A percentile compares a stretch with the other conserved stretches of the same genome.
phyloP scores from a whole-genome alignment of 2,888 invertebrate species.

The Melieria omissa region DNA sequence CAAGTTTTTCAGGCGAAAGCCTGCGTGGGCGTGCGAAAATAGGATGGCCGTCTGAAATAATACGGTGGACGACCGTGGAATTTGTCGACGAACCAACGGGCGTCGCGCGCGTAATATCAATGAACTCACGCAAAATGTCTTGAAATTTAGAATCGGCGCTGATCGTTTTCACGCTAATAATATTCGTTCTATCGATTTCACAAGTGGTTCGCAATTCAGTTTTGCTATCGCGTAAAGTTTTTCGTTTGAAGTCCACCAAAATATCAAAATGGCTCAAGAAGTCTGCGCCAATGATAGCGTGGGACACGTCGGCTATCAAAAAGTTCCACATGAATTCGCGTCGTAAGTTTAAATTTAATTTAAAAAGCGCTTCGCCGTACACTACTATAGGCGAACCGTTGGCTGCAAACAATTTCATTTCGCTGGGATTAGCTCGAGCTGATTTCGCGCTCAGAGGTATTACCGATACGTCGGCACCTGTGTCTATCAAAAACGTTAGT shows the following conservation, averaged over 20 bases:
- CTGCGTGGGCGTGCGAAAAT: too few relatives aligned
- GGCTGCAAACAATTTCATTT: conserved; percentile 39
- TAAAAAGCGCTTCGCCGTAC: too few relatives aligned
- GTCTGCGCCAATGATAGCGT: conserved; percentile 34
- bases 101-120: conserved; percentile 26
- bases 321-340: conserved; percentile 22
- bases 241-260: conserved; percentile 9
- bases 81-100: too few relatives aligned
- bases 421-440: too few relatives aligned
- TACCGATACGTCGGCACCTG: conserved; percentile 29
- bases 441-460: too few relatives aligned
- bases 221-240: too few relatives aligned
- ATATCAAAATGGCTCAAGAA: conserved; percentile 17
- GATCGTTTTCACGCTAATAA: conserved; percentile 16
- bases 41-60: too few relatives aligned
- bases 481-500: conserved; percentile 38
- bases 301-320: conserved; percentile 32
- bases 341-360: conserved; percentile 32
- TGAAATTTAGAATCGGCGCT: conserved; percentile 14
- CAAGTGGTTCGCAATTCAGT: conserved; percentile 15
- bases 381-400: too few relatives aligned
- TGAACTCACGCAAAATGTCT: conserved; percentile 25
- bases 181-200: conserved; percentile 11
- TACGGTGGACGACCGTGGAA: too few relatives aligned
- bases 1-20: too few relatives aligned